Evolutionary conservation across 2,113 vertebrate genomes (phyloP).

Genomic region (Odocoileus virginianus): DNA sequence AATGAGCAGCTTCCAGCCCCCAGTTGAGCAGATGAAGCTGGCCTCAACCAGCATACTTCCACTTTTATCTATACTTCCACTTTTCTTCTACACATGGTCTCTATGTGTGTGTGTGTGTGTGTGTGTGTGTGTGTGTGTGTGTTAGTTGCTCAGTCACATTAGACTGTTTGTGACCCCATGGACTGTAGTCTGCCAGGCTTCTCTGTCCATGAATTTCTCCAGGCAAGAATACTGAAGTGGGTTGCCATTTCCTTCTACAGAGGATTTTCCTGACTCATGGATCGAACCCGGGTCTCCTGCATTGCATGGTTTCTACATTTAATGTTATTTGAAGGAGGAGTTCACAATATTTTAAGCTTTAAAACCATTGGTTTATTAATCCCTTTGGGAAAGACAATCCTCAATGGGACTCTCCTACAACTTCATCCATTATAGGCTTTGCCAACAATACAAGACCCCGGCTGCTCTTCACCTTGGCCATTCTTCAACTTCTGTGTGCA

Average conservation of each 20-base stretch:
- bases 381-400: background rate
- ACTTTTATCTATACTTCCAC: background rate
- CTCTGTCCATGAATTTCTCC: background rate
- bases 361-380: background rate
- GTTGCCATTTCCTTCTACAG: background rate
- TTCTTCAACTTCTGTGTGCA: background rate
- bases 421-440: background rate
- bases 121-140: background rate
- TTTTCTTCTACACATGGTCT: background rate
- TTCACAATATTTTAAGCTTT: background rate
- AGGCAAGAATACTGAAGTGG: background rate
- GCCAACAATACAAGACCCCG: background rate
- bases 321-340: background rate
- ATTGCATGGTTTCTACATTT: background rate
- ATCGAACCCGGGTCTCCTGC: fast-evolving
- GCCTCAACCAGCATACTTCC: background rate
- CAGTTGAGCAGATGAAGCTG: background rate
- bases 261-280: background rate
- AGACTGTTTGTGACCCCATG: background rate
- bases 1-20: background rate
- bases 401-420: background rate
- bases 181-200: background rate
- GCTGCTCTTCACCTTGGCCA: background rate
- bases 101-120: background rate
- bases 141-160: background rate